A percentile compares a stretch with the other conserved stretches of the same genome.
phyloP scores from a whole-genome alignment of 1,140 invertebrate species.

The Chironomus striatipennis region DNA sequence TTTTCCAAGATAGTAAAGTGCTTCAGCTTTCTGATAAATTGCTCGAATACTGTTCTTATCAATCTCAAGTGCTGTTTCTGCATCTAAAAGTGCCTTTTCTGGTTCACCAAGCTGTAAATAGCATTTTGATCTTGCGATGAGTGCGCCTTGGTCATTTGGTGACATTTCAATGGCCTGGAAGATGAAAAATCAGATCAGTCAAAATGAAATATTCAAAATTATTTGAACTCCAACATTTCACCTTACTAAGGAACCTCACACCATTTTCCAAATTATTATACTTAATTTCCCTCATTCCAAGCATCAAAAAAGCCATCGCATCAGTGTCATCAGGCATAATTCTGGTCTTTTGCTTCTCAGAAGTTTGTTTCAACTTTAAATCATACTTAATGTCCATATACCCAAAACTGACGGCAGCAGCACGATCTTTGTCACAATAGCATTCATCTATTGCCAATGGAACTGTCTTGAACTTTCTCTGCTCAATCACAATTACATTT shows the following conservation, averaged over 20 bases:
- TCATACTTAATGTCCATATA: constrained; percentile 76
- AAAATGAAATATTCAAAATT: neutral
- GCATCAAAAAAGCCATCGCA: constrained; percentile 59
- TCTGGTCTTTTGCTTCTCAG: constrained; percentile 27
- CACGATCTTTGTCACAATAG: constrained; percentile 83
- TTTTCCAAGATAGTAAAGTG: constrained; percentile 82
- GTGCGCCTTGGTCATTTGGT: constrained; percentile 71
- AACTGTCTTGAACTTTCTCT: neutral
- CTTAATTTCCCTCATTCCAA: constrained; percentile 64
- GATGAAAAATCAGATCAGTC: neutral
- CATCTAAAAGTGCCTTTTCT: constrained; percentile 71
- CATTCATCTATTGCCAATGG: constrained; percentile 51
- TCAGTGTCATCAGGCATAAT: constrained; percentile 72
- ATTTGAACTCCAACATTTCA: constrained; percentile 35
- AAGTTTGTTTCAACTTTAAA: constrained; percentile 59
- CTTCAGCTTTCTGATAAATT: constrained; percentile 88
- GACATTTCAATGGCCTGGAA: constrained; percentile 76
- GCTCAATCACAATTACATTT: constrained; percentile 21
- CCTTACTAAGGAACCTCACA: constrained; percentile 71
- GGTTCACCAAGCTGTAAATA: constrained; percentile 81
- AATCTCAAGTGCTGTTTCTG: constrained; percentile 65
- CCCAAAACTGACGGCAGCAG: constrained; percentile 78
- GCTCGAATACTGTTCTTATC: constrained; percentile 73
- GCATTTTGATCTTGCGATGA: constrained; percentile 83
- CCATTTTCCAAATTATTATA: constrained; percentile 60